phyloP scores from a whole-genome alignment of 2,113 vertebrate species.

The Speoplatyrhinus poulsoni region DNA sequence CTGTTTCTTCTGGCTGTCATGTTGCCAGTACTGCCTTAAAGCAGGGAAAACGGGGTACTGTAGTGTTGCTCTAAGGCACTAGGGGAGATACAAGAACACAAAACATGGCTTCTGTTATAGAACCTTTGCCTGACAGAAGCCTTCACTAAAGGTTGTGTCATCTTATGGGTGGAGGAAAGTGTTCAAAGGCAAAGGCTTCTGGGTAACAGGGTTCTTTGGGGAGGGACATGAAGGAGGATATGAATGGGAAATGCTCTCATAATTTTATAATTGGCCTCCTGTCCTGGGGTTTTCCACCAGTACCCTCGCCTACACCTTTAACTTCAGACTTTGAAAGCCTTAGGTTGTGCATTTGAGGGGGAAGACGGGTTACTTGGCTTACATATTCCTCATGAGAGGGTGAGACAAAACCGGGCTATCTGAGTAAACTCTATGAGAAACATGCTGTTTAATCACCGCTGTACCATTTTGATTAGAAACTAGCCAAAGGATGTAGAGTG shows the following conservation, averaged over 20 bases:
- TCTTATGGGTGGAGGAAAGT: slow-evolving; percentile 63
- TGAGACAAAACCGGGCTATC: background rate
- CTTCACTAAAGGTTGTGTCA: slow-evolving; percentile 68
- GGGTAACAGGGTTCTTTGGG: slow-evolving; percentile 63
- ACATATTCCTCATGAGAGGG: slow-evolving; percentile 22
- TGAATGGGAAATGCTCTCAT: slow-evolving; percentile 69
- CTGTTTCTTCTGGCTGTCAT: slow-evolving; percentile 88
- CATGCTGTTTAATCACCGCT: background rate
- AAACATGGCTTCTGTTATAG: slow-evolving; percentile 55
- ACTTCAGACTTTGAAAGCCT: slow-evolving; percentile 57
- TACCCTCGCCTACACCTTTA: slow-evolving; percentile 60
- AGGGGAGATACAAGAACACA: slow-evolving; percentile 44
- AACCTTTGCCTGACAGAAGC: slow-evolving; percentile 73
- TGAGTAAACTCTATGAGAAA: slow-evolving; percentile 13
- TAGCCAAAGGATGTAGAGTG: background rate
- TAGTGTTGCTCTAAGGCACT: slow-evolving; percentile 59
- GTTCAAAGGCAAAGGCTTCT: slow-evolving; percentile 75
- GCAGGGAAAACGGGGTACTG: slow-evolving; percentile 56
- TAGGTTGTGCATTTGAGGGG: slow-evolving; percentile 6
- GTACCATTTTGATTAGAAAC: slow-evolving; percentile 18
- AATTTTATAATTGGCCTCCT: slow-evolving; percentile 72
- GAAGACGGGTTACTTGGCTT: slow-evolving; percentile 22
- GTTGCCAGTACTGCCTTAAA: slow-evolving; percentile 69
- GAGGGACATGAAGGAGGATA: slow-evolving; percentile 35
- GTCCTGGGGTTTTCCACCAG: slow-evolving; percentile 57